A percentile compares a stretch with the other conserved stretches of the same genome.
Conservation (phyloP, 2,888 invertebrate genomes). For the Platycheirus rosarum region DNA sequence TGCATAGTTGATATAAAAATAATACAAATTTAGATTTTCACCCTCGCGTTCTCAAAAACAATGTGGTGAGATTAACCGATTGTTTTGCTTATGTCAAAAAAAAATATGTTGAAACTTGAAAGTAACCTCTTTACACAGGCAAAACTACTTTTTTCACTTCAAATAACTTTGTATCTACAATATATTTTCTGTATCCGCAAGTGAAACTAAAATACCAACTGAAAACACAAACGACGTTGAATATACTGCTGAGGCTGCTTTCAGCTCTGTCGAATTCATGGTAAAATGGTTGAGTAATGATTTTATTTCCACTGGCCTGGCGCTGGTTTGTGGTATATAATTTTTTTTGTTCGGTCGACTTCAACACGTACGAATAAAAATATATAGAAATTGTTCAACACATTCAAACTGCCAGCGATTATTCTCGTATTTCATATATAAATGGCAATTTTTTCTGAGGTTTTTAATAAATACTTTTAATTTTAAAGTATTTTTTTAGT, state of each 20-base stretch:
- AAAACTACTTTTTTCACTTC: slow-evolving; percentile 19
- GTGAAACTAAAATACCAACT: slow-evolving; percentile 54
- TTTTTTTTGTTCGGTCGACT: slow-evolving; percentile 48
- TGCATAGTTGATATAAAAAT: slow-evolving; percentile 48
- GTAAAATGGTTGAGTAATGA: slow-evolving; percentile 70
- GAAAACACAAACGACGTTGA: slow-evolving; percentile 56
- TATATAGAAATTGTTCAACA: slow-evolving; percentile 49
- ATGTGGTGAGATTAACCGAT: too few relatives aligned
- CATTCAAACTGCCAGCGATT: slow-evolving; percentile 57
- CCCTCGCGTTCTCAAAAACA: slow-evolving; percentile 54
- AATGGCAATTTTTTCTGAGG: slow-evolving; percentile 33
- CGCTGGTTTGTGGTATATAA: slow-evolving; percentile 48
- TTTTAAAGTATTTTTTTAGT: neutral
- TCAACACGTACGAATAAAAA: slow-evolving; percentile 47
- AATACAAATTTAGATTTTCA: slow-evolving; percentile 37
- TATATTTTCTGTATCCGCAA: slow-evolving; percentile 57
- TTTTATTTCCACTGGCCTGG: slow-evolving; percentile 58
- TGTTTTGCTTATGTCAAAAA: neutral
- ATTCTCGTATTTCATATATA: slow-evolving; percentile 43
- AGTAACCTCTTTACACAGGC: slow-evolving; percentile 19
- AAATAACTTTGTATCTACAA: slow-evolving; percentile 11
- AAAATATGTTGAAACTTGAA: slow-evolving; percentile 4
- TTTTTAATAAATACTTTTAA: too few relatives aligned
- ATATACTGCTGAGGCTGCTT: slow-evolving; percentile 51
- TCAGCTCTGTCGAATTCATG: slow-evolving; percentile 57